Percentiles rank a stretch among this genome's conserved stretches.
Evolutionary conservation across 2,113 vertebrate species (phyloP).

Genomic region (Cisticola juncidis): DNA sequence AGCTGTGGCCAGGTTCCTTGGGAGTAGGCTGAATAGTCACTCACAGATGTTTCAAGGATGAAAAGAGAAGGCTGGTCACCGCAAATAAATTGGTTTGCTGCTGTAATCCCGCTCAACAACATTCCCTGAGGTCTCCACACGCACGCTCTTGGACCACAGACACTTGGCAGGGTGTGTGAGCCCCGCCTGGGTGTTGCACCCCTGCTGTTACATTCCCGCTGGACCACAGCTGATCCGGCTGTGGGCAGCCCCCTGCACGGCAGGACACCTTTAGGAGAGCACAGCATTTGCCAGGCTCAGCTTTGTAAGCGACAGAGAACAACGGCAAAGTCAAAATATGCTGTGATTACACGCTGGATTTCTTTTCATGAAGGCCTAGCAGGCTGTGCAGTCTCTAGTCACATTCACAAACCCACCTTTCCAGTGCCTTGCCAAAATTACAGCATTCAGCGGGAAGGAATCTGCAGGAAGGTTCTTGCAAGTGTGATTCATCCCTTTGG

Average conservation of each 20-base stretch:
- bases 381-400: neutral
- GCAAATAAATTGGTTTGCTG: neutral
- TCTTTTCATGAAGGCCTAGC: neutral
- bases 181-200: neutral
- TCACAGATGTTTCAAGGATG: slow-evolving; percentile 2
- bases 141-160: neutral
- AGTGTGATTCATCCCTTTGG: neutral
- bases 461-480: neutral
- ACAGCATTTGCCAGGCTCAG: neutral
- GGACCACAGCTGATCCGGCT: fast-evolving
- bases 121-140: neutral
- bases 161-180: neutral
- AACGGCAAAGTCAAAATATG: neutral
- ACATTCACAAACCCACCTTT: neutral
- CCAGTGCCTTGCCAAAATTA: neutral
- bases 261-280: neutral
- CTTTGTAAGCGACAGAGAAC: neutral
- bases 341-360: neutral
- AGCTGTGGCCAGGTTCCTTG: neutral
- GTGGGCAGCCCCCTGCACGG: neutral
- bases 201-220: neutral
- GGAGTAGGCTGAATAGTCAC: neutral
- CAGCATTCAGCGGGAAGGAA: neutral
- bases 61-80: neutral
- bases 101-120: neutral